Base-by-base conservation (phyloP, 2,113 vertebrate genomes). In the Engraulis encrasicolus region DNA sequence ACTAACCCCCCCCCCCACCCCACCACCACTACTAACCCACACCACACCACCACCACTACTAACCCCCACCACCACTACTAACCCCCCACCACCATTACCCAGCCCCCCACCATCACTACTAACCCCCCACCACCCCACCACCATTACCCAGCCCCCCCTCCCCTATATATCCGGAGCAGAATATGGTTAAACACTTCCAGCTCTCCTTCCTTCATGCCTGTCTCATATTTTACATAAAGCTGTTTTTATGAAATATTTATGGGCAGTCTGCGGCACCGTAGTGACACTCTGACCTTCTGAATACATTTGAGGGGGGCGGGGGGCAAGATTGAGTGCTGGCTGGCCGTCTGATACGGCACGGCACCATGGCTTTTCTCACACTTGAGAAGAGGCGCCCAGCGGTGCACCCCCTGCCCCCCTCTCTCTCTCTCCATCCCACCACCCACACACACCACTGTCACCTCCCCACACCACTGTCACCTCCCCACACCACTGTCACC, bases 181-280 rank as follows among this genome's bases (percentile, higher is more conserved):
- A 74, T 74, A 50, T 36, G 20, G 36, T 50, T 84, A 81, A 38
- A 86, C 77, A 40, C 81, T 81, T 79, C 85, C 79, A 49, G n/a
- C n/a, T n/a, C n/a, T 61, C 80, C 84, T 80, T 83, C 78, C 82
- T 85, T 87, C 80, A 80, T 82, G 50, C 88, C 87, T 77, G 87
- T 83, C 86, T 92, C 78, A 74, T 83, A 86, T 92, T 92, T 91
- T 83, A 86, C 87, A 91, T 91, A 86, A 92, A 92, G 87, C 90
- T 91, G 89, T 89, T 92, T 87, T 91, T 89, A 93, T 94, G 88
- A 91, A 89, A 93, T 92, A 92, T 91, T 92, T 92, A 94, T 93
- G 92, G 87, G 80, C 80, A 88, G 89, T 90, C 85, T 87, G 87
- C 90, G 86, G 87, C 90, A 87, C 88, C 88, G 89, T 90, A 92